phyloP scores from a whole-genome alignment of 2,888 invertebrate species.

The Dione vanillae region DNA sequence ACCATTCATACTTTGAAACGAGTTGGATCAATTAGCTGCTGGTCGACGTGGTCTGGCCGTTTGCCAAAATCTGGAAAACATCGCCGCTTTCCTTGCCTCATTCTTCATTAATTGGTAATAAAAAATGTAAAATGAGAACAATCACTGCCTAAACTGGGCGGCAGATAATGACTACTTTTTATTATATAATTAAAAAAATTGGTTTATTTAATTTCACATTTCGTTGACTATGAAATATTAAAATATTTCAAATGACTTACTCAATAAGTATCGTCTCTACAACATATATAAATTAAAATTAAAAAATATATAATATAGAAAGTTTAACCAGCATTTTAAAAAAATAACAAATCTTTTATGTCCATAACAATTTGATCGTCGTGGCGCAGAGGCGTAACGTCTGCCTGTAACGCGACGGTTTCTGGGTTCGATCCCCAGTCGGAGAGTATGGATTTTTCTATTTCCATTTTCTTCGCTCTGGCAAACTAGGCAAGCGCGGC shows the following conservation, averaged over 20 bases:
- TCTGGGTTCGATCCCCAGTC: no score
- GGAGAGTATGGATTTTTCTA: no score
- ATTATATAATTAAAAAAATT: conserved; percentile 6
- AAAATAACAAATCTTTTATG: no score
- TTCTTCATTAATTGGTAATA: conserved; percentile 69
- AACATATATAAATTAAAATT: no score
- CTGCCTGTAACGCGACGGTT: no score
- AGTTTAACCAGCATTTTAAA: no score
- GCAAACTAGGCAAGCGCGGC: no score
- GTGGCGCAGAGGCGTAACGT: no score
- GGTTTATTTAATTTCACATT: background rate
- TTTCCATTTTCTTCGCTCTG: no score
- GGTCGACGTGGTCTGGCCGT: conserved; percentile 56
- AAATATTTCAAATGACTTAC: background rate
- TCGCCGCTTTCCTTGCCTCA: conserved; percentile 64
- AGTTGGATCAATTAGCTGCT: conserved; percentile 46
- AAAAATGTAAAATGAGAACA: conserved; percentile 55
- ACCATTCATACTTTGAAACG: conserved; percentile 35
- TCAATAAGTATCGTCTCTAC: background rate
- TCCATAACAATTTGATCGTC: no score
- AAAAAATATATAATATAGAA: no score
- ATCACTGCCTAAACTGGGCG: conserved; percentile 41
- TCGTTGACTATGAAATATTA: background rate
- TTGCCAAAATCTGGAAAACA: conserved; percentile 65
- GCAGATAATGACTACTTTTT: conserved; percentile 29